Evolutionary conservation across 2,888 invertebrate genomes (phyloP).

Genomic region (Xanthia togata): DNA sequence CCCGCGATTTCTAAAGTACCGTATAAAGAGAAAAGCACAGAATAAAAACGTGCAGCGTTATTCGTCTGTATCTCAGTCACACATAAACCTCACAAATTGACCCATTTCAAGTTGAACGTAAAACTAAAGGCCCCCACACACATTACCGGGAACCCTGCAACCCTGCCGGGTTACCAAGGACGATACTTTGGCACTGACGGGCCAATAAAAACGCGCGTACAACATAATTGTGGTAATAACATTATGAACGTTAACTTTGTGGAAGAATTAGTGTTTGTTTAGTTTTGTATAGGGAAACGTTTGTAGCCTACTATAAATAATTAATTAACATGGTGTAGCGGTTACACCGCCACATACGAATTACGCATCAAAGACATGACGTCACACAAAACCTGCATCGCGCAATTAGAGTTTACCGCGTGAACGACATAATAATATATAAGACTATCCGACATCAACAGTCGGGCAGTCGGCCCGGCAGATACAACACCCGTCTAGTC

Average conservation of each 20-base stretch:
- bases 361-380: too few species aligned
- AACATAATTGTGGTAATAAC: conserved; percentile 64
- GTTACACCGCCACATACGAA: too few species aligned
- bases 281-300: conserved; percentile 19
- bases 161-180: conserved; percentile 54
- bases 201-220: conserved; percentile 70
- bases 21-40: conserved; percentile 62
- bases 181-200: conserved; percentile 70
- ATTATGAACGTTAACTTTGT: conserved; percentile 63
- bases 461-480: too few species aligned
- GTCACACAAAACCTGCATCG: too few species aligned
- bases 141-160: conserved; percentile 54
- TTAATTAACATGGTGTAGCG: background rate
- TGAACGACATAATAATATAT: too few species aligned
- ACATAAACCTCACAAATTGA: conserved; percentile 72
- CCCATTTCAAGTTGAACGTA: conserved; percentile 70
- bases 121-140: conserved; percentile 70
- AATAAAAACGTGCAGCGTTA: conserved; percentile 70
- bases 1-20: conserved; percentile 58
- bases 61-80: conserved; percentile 70
- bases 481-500: too few species aligned
- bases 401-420: too few species aligned
- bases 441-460: too few species aligned
- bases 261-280: conserved; percentile 41
- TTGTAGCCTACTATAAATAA: conserved; percentile 3